These are phyloP conservation scores for Euleptes europaea DNA, from an alignment of 2,113 vertebrate genomes.

Conservation along the genomic window DNA sequence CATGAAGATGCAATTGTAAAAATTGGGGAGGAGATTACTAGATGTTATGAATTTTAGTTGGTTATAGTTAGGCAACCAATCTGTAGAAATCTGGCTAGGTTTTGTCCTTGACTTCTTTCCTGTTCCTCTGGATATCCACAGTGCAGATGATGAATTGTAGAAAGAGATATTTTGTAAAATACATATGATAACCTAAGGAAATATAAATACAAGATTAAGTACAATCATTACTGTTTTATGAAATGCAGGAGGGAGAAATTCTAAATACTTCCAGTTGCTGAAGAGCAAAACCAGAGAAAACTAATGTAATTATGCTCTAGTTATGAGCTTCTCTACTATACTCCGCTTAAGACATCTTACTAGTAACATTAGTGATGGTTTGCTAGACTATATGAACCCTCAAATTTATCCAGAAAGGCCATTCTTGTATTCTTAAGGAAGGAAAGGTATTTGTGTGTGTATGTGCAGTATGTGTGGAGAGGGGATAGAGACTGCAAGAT, in stretches of 20 bases:
- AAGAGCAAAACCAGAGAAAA: neutral
- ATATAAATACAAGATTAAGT: too few relatives aligned
- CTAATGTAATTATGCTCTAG: neutral
- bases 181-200: too few relatives aligned
- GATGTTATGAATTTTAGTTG: too few relatives aligned
- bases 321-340: neutral
- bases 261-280: neutral
- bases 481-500: neutral
- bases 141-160: too few relatives aligned
- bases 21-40: too few relatives aligned
- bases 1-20: too few relatives aligned
- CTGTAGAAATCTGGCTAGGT: too few relatives aligned
- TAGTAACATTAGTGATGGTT: neutral
- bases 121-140: too few relatives aligned
- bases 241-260: neutral
- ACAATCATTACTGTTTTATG: neutral
- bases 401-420: neutral
- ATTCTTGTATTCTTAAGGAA: neutral
- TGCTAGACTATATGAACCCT: neutral
- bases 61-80: too few relatives aligned
- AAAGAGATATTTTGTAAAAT: too few relatives aligned
- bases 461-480: neutral
- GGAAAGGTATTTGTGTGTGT: too few relatives aligned
- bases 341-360: neutral
- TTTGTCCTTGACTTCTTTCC: too few relatives aligned